Conservation (phyloP, 2,888 invertebrate genomes). For the Ryuthela nishihirai region DNA sequence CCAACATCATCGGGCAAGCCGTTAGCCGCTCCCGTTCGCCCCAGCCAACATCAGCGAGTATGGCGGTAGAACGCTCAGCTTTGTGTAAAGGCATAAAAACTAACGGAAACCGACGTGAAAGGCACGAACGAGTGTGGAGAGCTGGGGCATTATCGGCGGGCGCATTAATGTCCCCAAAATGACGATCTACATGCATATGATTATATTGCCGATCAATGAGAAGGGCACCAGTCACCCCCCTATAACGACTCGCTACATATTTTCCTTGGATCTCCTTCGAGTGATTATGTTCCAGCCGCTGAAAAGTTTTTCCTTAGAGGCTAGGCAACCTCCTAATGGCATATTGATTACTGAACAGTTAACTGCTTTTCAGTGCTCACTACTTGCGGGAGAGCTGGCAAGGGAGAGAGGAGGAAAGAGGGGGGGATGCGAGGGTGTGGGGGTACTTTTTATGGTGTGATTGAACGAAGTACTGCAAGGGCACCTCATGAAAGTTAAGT, state of each 20-base stretch:
- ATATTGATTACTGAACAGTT: conserved; percentile 40
- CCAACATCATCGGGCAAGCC: no score
- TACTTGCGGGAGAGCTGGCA: neutral
- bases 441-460: conserved; percentile 35
- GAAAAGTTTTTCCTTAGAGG: conserved; percentile 18
- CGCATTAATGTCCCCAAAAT: conserved; percentile 30
- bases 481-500: conserved; percentile 40
- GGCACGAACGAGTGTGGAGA: conserved; percentile 13
- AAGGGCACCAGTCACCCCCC: conserved; percentile 1
- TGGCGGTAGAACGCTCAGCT: no score
- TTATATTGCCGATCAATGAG: conserved; percentile 38
- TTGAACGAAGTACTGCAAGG: conserved; percentile 26
- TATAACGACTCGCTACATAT: conserved; percentile 33
- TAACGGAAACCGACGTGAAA: conserved; percentile 7
- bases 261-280: conserved; percentile 32
- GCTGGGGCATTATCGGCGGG: conserved; percentile 19
- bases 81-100: no score
- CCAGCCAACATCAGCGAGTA: no score
- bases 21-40: no score
- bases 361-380: conserved; percentile 35
- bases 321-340: conserved; percentile 33
- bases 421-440: conserved; percentile 3
- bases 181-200: conserved; percentile 38
- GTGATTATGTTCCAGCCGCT: conserved; percentile 32
- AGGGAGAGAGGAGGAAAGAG: neutral